phyloP scores from a whole-genome alignment of 2,888 invertebrate species.

The Busseola fusca region DNA sequence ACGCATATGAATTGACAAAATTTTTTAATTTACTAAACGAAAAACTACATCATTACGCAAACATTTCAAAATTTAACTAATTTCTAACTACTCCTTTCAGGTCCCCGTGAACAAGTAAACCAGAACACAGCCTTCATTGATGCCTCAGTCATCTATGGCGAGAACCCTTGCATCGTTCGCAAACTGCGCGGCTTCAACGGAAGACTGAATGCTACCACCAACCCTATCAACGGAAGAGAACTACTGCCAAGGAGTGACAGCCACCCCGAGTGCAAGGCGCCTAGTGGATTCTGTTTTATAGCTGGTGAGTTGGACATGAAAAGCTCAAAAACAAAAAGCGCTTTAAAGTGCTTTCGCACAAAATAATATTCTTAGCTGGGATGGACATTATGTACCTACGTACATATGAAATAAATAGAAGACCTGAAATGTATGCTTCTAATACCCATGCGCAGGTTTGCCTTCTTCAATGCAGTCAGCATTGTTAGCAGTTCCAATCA shows the following conservation, averaged over 20 bases:
- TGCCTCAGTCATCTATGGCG: slow-evolving; percentile 96
- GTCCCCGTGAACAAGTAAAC: slow-evolving; percentile 97
- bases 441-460: not conserved
- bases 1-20: not conserved
- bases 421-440: not conserved
- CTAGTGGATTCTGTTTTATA: slow-evolving; percentile 95
- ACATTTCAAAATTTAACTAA: not conserved
- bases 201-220: slow-evolving; percentile 93
- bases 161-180: slow-evolving; percentile 94
- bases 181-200: slow-evolving; percentile 94
- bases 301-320: slow-evolving; percentile 88
- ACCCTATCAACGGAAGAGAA: slow-evolving; percentile 93
- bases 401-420: not conserved
- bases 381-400: too few relatives aligned
- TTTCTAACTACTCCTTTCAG: slow-evolving; percentile 72
- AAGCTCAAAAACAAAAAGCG: not conserved
- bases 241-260: slow-evolving; percentile 93
- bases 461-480: not conserved
- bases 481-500: slow-evolving; percentile 3
- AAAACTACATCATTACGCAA: not conserved
- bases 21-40: too few relatives aligned
- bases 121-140: slow-evolving; percentile 97
- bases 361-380: not conserved
- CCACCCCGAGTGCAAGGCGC: slow-evolving; percentile 96
- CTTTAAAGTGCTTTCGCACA: not conserved